A percentile compares a stretch with the other conserved stretches of the same genome.
Evolutionary conservation across 1,140 invertebrate genomes (phyloP).

Genomic region (Aphelinus certus): DNA sequence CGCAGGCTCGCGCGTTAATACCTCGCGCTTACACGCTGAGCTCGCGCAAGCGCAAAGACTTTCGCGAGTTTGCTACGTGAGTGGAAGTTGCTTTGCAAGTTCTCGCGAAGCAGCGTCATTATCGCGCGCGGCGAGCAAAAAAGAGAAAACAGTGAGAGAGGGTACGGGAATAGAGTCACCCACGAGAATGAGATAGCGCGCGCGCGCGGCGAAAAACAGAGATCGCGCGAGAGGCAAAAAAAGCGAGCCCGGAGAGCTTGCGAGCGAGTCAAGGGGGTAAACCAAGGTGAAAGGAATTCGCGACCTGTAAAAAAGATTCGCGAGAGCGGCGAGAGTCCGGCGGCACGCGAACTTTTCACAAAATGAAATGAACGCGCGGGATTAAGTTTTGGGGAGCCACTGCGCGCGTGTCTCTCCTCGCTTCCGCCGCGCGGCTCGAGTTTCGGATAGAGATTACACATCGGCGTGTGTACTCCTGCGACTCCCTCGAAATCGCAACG

Average conservation of each 20-base stretch:
- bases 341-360: conserved; percentile 36
- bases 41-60: conserved; percentile 10
- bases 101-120: conserved; percentile 40
- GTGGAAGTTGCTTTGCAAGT: conserved; percentile 37
- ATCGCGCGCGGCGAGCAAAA: conserved; percentile 20
- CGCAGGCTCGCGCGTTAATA: not conserved
- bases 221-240: not conserved
- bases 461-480: too few relatives aligned
- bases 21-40: conserved; percentile 2
- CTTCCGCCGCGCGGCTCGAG: too few relatives aligned
- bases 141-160: conserved; percentile 10
- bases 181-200: not conserved
- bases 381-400: conserved; percentile 34
- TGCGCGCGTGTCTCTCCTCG: too few relatives aligned
- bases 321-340: not conserved
- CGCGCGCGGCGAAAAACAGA: not conserved
- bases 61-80: conserved; percentile 25
- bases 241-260: not conserved
- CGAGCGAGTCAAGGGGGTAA: not conserved
- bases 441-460: too few relatives aligned
- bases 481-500: too few relatives aligned
- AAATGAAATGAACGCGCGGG: conserved; percentile 38
- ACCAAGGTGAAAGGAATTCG: conserved; percentile 37
- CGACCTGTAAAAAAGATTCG: conserved; percentile 41
- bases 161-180: conserved; percentile 13